These are phyloP conservation scores for Siniperca obscura DNA, from an alignment of 2,797 vertebrate species.

Conservation along the genomic window DNA sequence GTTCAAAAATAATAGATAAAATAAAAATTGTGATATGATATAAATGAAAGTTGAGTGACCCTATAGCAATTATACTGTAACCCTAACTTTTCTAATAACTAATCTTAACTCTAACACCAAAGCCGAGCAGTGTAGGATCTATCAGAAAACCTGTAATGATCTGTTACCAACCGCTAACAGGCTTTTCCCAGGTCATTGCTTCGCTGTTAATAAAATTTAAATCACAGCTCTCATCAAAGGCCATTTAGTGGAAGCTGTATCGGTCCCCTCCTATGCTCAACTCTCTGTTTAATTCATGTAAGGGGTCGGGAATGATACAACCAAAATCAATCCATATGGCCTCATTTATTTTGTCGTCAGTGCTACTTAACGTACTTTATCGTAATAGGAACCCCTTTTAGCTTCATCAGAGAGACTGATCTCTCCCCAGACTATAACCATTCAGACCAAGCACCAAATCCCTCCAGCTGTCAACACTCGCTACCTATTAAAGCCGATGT, in stretches of 20 bases:
- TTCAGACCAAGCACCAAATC: slow-evolving; percentile 34
- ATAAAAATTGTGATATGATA: background rate
- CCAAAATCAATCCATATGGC: slow-evolving; percentile 44
- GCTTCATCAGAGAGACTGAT: slow-evolving; percentile 50
- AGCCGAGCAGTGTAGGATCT: background rate
- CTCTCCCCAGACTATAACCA: slow-evolving; percentile 36
- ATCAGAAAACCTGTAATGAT: background rate
- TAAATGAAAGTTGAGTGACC: background rate
- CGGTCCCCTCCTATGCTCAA: background rate
- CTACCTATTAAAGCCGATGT: slow-evolving; percentile 30
- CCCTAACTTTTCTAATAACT: too few species aligned
- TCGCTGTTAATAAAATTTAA: background rate
- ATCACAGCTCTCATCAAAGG: background rate
- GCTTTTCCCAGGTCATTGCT: background rate
- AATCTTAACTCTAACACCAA: background rate
- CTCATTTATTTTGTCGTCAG: slow-evolving; percentile 37
- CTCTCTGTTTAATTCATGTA: background rate
- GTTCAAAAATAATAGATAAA: background rate
- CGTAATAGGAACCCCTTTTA: slow-evolving; percentile 30
- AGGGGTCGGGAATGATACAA: slow-evolving; percentile 8
- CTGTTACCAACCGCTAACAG: background rate
- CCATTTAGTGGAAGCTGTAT: background rate
- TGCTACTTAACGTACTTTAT: slow-evolving; percentile 32
- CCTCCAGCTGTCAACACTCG: slow-evolving; percentile 59
- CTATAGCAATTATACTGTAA: background rate